Evolutionary conservation across 1,140 invertebrate genomes (phyloP).

Genomic region (Brachionus calyciflorus): DNA sequence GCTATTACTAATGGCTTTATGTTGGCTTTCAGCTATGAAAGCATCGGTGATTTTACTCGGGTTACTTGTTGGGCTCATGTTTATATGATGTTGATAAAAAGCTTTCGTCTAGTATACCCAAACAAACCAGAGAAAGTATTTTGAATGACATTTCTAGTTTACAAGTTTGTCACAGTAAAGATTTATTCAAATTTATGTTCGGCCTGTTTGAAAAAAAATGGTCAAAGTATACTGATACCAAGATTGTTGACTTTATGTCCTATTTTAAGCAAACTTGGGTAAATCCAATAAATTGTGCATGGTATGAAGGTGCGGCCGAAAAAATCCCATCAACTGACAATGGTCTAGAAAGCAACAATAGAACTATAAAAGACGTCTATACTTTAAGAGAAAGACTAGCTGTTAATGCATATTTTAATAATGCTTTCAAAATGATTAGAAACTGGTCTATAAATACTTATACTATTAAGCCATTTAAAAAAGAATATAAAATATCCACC

Average conservation of each 20-base stretch:
- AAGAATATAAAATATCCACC: no score
- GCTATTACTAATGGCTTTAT: constrained; percentile 11
- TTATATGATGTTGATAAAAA: neutral
- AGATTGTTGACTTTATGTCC: neutral
- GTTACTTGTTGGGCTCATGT: neutral
- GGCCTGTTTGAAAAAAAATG: neutral
- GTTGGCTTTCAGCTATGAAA: neutral
- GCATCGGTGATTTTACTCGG: neutral
- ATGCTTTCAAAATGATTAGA: neutral
- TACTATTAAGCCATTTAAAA: neutral
- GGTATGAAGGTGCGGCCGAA: neutral
- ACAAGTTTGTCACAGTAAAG: neutral
- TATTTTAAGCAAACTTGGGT: neutral
- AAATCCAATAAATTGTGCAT: neutral
- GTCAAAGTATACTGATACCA: neutral
- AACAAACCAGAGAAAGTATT: neutral
- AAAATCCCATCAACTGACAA: neutral
- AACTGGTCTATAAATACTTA: neutral
- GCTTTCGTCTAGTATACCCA: neutral
- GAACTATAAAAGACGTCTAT: neutral
- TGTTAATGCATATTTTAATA: neutral
- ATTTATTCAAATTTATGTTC: neutral
- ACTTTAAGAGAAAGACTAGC: neutral
- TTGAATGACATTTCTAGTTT: neutral
- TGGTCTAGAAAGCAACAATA: neutral